Conservation (phyloP, 2,797 vertebrate genomes). For the Pterois miles region DNA sequence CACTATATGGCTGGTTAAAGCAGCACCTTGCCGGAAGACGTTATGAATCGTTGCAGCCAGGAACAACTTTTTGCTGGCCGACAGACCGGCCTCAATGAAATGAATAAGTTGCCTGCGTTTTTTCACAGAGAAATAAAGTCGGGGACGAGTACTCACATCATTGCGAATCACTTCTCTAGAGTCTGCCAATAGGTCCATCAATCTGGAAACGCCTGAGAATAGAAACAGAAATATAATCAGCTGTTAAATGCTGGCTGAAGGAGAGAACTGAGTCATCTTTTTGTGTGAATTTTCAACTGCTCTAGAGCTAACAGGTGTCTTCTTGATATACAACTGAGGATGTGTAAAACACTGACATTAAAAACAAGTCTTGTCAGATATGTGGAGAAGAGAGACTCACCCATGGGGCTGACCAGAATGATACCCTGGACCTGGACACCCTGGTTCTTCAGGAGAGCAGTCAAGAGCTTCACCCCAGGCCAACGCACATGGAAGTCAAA, state of each 20-base stretch:
- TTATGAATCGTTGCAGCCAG: neutral
- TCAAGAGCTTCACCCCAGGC: slow-evolving; percentile 95
- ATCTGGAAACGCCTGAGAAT: slow-evolving; percentile 91
- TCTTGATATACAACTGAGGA: neutral
- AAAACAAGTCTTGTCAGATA: neutral
- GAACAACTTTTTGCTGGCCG: neutral
- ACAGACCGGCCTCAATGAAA: neutral
- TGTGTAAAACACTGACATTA: neutral
- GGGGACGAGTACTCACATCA: slow-evolving; percentile 86
- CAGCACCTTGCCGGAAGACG: neutral
- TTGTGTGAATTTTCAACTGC: neutral
- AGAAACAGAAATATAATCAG: slow-evolving; percentile 11
- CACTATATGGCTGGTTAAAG: neutral
- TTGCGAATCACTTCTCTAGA: slow-evolving; percentile 98
- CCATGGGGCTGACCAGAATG: slow-evolving; percentile 97
- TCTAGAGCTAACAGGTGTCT: neutral
- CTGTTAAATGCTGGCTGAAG: neutral
- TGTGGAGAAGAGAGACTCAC: slow-evolving; percentile 77
- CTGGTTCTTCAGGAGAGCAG: slow-evolving; percentile 93
- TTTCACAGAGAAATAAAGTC: neutral
- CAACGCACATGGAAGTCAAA: slow-evolving; percentile 99
- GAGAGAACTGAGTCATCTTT: neutral
- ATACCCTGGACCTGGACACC: slow-evolving; percentile 93
- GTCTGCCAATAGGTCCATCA: slow-evolving; percentile 97
- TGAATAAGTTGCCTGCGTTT: neutral